Conservation (phyloP, 2,888 invertebrate genomes). For the Ellobium chinense region DNA sequence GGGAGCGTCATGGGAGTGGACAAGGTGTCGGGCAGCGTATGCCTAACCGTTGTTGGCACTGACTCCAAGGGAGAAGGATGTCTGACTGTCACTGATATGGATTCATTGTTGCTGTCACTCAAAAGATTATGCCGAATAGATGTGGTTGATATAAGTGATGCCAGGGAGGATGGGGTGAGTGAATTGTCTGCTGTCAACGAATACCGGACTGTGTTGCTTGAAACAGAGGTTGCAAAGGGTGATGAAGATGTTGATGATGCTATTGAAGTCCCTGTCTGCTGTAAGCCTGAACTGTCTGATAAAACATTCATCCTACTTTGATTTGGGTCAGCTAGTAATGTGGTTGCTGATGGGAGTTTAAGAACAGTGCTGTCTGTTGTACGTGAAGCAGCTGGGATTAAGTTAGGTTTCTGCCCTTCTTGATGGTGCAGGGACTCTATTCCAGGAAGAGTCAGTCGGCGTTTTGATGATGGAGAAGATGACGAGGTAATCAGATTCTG, state of each 20-base stretch:
- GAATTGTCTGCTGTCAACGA: constrained; percentile 22
- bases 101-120: constrained; percentile 13
- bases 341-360: constrained; percentile 7
- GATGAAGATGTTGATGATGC: neutral
- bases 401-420: neutral
- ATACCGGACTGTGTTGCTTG: constrained; percentile 20
- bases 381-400: neutral
- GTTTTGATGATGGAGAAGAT: neutral
- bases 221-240: neutral
- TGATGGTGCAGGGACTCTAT: neutral
- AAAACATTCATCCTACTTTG: constrained; percentile 3
- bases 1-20: constrained; percentile 31
- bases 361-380: neutral
- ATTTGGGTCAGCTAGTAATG: neutral
- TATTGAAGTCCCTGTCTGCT: neutral
- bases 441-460: constrained; percentile 17
- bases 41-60: constrained; percentile 44
- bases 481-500: neutral
- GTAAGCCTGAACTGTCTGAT: neutral
- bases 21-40: constrained; percentile 40
- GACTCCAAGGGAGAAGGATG: constrained; percentile 41
- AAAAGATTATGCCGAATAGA: constrained; percentile 30
- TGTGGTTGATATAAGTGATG: neutral
- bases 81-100: constrained; percentile 38
- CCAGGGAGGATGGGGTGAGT: neutral